Percentiles rank a stretch among this genome's conserved stretches.
These are phyloP conservation scores for Phalanger gymnotis DNA, from an alignment of 2,797 vertebrate species.

Conservation along the genomic window DNA sequence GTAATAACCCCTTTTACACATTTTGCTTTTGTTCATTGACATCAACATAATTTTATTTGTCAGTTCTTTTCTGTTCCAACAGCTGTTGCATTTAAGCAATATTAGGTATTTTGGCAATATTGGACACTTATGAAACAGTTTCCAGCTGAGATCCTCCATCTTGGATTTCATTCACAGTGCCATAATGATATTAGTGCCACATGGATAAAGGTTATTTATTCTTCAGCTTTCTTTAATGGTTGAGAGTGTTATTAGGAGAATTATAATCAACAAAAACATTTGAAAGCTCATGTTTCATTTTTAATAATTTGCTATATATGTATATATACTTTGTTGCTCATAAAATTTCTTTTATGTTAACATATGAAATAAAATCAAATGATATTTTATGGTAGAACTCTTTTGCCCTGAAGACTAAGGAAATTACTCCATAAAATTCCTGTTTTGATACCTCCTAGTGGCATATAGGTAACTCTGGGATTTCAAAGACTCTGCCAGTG, in stretches of 20 bases:
- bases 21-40: conserved; percentile 47
- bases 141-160: background rate
- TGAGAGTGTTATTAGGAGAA: background rate
- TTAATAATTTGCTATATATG: background rate
- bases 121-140: conserved; percentile 48
- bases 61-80: conserved; percentile 72
- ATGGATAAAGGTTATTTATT: background rate
- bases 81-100: conserved; percentile 65
- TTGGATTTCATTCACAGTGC: conserved; percentile 49
- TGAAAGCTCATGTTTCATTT: background rate
- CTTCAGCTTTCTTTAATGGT: background rate
- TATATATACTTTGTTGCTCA: background rate
- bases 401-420: background rate
- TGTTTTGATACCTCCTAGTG: background rate
- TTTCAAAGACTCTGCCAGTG: background rate
- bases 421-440: background rate
- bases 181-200: conserved; percentile 30
- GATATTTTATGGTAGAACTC: background rate
- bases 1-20: background rate
- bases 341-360: background rate
- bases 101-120: conserved; percentile 24
- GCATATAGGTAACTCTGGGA: background rate
- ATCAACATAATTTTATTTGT: conserved; percentile 23
- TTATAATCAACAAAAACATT: background rate
- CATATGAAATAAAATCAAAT: background rate